Evolutionary conservation across 2,888 invertebrate species (phyloP).

Genomic region (Saturnia pavonia): DNA sequence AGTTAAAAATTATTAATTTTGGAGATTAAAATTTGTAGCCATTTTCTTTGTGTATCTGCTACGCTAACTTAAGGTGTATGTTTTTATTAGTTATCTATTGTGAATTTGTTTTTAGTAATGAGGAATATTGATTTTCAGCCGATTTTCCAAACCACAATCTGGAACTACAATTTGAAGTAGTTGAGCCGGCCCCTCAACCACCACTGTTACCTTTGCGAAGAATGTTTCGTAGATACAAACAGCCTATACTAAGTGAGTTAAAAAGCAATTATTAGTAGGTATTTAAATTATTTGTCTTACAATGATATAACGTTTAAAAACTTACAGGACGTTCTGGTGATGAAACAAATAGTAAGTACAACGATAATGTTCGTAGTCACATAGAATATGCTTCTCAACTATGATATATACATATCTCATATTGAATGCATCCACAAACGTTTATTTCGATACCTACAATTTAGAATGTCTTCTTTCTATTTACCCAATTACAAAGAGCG

Average conservation of each 20-base stretch:
- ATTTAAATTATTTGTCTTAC: not conserved
- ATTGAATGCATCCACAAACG: too few species aligned
- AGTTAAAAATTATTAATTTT: not conserved
- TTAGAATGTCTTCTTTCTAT: too few species aligned
- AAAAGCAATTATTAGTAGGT: not conserved
- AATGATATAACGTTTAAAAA: not conserved
- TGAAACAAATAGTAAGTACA: not conserved
- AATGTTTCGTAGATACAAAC: slow-evolving; percentile 3
- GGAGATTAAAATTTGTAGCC: not conserved
- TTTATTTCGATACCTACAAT: too few species aligned
- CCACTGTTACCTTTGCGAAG: slow-evolving; percentile 23
- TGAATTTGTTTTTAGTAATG: not conserved
- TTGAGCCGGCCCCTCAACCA: slow-evolving; percentile 16
- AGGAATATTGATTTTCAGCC: slow-evolving; percentile 39
- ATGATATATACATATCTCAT: too few species aligned
- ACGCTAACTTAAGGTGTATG: not conserved
- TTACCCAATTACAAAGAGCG: too few species aligned
- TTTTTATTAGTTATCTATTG: not conserved
- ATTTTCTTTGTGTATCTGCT: not conserved
- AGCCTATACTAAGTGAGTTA: slow-evolving; percentile 9
- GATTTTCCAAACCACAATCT: slow-evolving; percentile 59
- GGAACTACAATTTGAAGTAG: slow-evolving; percentile 59
- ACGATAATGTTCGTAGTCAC: not conserved
- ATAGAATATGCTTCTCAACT: too few species aligned
- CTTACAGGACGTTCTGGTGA: not conserved